A percentile compares a stretch with the other conserved stretches of the same genome.
Conservation (phyloP, 2,797 vertebrate species). For the Syndactyla subalaris region DNA sequence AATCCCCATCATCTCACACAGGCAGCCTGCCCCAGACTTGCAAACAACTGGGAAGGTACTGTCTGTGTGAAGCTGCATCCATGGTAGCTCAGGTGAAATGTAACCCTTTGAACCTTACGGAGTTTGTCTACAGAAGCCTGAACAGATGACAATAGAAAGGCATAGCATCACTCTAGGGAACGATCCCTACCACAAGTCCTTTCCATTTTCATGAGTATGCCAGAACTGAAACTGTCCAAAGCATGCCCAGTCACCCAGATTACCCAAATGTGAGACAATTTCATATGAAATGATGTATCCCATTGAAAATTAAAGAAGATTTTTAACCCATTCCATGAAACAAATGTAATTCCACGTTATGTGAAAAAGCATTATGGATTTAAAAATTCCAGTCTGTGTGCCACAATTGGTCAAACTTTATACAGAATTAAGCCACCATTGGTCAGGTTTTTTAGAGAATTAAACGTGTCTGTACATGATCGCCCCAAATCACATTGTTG, state of each 20-base stretch:
- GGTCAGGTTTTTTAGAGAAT: background rate
- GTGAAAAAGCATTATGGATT: background rate
- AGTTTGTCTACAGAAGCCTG: background rate
- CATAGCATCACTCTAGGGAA: background rate
- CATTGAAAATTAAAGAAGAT: background rate
- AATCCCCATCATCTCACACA: background rate
- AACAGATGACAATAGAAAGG: background rate
- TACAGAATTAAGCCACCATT: background rate
- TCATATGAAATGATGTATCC: background rate
- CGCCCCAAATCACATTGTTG: background rate
- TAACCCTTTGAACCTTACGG: background rate
- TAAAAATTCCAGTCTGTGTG: background rate
- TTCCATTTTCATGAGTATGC: background rate
- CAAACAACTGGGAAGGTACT: background rate
- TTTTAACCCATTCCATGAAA: background rate
- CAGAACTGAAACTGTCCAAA: background rate
- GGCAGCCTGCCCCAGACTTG: background rate
- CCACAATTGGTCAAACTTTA: too few species aligned
- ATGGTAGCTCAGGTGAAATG: background rate
- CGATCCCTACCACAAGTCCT: background rate
- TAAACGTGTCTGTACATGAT: background rate
- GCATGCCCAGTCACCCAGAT: background rate
- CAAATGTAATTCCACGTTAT: background rate
- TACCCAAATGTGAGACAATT: background rate
- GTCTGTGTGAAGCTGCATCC: background rate